Conservation (phyloP, 2,797 vertebrate genomes). For the Acrocephalus scirpaceus region DNA sequence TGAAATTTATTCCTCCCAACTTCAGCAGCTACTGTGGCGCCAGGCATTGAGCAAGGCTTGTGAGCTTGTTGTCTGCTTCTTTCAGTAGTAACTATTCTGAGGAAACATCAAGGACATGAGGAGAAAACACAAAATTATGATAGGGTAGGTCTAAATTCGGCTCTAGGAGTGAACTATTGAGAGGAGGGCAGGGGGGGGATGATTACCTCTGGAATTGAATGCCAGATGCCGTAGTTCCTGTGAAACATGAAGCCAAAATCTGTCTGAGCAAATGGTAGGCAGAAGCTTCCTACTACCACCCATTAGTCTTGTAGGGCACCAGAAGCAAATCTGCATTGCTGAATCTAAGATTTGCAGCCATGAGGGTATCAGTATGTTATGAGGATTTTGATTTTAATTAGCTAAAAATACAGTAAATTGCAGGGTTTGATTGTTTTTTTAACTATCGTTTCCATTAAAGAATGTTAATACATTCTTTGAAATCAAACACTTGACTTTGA, state of each 20-base stretch:
- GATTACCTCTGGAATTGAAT: background rate
- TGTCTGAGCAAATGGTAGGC: background rate
- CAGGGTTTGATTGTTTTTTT: background rate
- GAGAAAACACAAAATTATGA: background rate
- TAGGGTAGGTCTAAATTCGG: background rate
- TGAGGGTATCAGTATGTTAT: background rate
- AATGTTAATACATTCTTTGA: slow-evolving; percentile 13
- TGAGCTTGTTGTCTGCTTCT: background rate
- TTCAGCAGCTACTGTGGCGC: background rate
- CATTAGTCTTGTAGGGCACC: background rate
- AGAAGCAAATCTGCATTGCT: background rate
- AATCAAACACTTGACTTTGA: slow-evolving; percentile 21
- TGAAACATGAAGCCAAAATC: background rate
- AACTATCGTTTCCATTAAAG: background rate
- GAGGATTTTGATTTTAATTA: slow-evolving; percentile 35
- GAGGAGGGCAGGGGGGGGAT: background rate
- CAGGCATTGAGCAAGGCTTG: background rate
- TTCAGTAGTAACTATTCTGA: background rate
- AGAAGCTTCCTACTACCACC: background rate
- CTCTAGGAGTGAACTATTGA: background rate
- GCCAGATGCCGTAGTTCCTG: background rate
- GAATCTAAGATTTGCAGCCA: background rate
- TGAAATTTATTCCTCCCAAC: background rate
- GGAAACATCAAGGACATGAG: background rate
- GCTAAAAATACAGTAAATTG: background rate